These are phyloP conservation scores for Paracentrotus lividus DNA, from an alignment of 53 echinoderm and acorn worm genomes.

Conservation along the genomic window DNA sequence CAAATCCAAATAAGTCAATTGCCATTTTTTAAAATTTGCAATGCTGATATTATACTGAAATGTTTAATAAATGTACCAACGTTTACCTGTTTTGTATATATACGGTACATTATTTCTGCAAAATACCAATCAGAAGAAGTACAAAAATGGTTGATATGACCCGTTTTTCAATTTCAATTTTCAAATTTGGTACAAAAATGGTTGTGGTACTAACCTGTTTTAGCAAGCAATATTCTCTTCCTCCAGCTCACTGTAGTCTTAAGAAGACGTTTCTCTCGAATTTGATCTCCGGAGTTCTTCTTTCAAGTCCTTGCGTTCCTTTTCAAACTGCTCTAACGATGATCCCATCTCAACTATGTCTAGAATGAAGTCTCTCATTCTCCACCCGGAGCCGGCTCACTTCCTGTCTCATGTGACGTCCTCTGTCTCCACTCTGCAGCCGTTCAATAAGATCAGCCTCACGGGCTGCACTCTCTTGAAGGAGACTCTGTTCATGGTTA, in stretches of 20 bases:
- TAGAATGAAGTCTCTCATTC: constrained; percentile 85
- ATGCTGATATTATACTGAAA: too few species aligned
- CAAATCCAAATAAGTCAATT: too few species aligned
- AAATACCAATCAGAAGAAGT: too few species aligned
- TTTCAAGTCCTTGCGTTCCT: constrained; percentile 81
- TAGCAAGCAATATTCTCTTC: constrained; percentile 98
- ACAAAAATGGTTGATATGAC: too few species aligned
- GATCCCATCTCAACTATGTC: constrained; percentile 77
- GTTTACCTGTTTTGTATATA: too few species aligned
- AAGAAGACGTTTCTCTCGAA: constrained; percentile 92
- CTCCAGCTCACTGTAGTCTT: constrained; percentile 97
- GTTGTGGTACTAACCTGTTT: constrained; percentile 90
- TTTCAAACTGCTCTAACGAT: constrained; percentile 82
- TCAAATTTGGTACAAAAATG: too few species aligned
- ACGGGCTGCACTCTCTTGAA: constrained; percentile 90
- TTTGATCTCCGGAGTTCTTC: constrained; percentile 89
- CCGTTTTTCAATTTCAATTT: too few species aligned
- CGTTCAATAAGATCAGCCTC: constrained; percentile 88
- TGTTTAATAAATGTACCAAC: too few species aligned
- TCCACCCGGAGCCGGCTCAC: constrained; percentile 84
- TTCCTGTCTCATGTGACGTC: constrained; percentile 79
- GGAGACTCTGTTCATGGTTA: constrained; percentile 87
- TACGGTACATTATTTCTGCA: too few species aligned
- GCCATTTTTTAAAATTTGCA: too few species aligned
- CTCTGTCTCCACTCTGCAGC: constrained; percentile 83